Base-by-base conservation (phyloP, 1,140 invertebrate genomes). In the Dryas iulia region DNA sequence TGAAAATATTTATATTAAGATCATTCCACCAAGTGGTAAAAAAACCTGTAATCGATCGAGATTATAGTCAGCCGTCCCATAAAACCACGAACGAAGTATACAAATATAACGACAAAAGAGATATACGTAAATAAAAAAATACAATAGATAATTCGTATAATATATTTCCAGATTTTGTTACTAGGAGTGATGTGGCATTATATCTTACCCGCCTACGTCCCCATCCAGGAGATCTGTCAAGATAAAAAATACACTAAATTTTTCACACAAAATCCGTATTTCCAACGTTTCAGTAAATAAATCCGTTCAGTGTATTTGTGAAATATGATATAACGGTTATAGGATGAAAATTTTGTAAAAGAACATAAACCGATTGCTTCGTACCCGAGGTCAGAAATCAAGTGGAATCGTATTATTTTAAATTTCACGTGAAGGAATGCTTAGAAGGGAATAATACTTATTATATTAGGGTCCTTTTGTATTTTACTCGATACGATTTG, bases 401-500 rank as follows among this genome's bases (percentile, higher is more conserved):
- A 74, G 67, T 66, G 69, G 76, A 74, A 78, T 78, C 73, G 66
- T 60, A 73, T 79, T 78, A 78, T 63, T 68, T 66, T 75, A 70
- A 77, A 73, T 71, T 59, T 73, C 35, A 72, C 35, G 57, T 71
- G 60, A 72, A 52, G 26, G 60, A 67, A 61, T 71, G 65, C 47
- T 52, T 54, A 54, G 21, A 59, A 75, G 69, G 67, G 71, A 66
- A 71, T 70, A 73, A 56, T 65, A 53, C 58, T 78, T 69, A 73
- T 74, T 78, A 67, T 77, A 74, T 73, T 70, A 64, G 52, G 53
- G 25, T 18, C 59, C 59, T 78, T 77, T 74, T 60, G 28, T 67
- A 60, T 10, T 60, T 52, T 21, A n/a, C 31, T 59, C 54, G 63
- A 62, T 74, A 66, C 67, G 72, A 63, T 72, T 59, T 53, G 14